Percentiles rank a stretch among this genome's conserved stretches.
These are phyloP conservation scores for Diorhabda sublineata DNA, from an alignment of 1,140 invertebrate genomes.

Conservation along the genomic window DNA sequence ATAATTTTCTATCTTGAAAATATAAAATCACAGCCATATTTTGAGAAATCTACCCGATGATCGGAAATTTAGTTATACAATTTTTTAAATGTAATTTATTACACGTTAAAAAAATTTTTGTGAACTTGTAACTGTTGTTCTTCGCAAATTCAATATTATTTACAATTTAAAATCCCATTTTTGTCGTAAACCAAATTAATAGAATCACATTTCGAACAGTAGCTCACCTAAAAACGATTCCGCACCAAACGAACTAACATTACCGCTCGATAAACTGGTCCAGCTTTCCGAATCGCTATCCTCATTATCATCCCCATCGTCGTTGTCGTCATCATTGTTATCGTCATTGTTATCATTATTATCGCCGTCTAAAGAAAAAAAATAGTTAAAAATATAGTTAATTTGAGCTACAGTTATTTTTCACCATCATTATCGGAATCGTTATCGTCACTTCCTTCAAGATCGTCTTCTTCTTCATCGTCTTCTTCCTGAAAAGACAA, in stretches of 20 bases:
- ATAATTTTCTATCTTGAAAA: too few species aligned
- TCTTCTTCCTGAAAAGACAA: slow-evolving; percentile 56
- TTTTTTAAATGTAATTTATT: too few species aligned
- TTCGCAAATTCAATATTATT: too few species aligned
- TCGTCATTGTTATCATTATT: slow-evolving; percentile 14
- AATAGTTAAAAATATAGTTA: background rate
- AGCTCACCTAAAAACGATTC: slow-evolving; percentile 9
- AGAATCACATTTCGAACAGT: slow-evolving; percentile 1
- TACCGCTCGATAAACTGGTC: slow-evolving; percentile 14
- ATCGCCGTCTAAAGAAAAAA: slow-evolving; percentile 7
- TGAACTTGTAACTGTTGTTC: too few species aligned
- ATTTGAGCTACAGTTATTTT: background rate
- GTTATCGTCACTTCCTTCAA: slow-evolving; percentile 54
- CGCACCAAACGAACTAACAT: slow-evolving; percentile 7
- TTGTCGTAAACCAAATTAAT: too few species aligned
- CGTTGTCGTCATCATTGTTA: slow-evolving; percentile 13
- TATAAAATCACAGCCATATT: too few species aligned
- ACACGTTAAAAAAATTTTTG: too few species aligned
- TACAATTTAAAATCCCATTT: too few species aligned
- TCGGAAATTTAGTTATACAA: too few species aligned
- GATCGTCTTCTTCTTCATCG: slow-evolving; percentile 61
- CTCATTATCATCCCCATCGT: slow-evolving; percentile 8
- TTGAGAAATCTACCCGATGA: too few species aligned
- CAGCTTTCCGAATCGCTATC: slow-evolving; percentile 12
- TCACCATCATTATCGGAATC: slow-evolving; percentile 51